These are phyloP conservation scores for Halcyon smyrnensis DNA, from an alignment of 2,797 vertebrate genomes.

Conservation along the genomic window DNA sequence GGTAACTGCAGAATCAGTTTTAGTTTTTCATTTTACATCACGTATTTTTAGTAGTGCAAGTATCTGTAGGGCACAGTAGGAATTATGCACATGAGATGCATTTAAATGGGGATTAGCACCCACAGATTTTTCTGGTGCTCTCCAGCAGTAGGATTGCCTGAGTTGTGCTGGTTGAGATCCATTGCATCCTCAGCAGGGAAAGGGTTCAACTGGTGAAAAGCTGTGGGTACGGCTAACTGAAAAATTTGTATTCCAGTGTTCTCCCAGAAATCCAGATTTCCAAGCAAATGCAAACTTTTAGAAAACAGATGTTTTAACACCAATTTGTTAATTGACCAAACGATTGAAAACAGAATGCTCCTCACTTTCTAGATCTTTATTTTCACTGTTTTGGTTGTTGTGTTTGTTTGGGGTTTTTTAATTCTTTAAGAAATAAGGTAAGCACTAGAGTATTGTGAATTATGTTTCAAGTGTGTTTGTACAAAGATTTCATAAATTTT, in stretches of 20 bases:
- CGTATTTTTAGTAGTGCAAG: background rate
- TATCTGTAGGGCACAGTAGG: background rate
- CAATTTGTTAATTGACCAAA: background rate
- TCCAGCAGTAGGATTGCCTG: background rate
- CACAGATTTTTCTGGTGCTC: background rate
- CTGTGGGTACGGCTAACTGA: background rate
- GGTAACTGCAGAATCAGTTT: background rate
- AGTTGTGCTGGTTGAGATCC: background rate
- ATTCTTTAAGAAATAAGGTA: background rate
- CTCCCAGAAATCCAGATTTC: background rate
- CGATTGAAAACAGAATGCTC: background rate
- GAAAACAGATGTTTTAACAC: background rate
- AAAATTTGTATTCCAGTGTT: background rate
- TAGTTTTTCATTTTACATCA: background rate
- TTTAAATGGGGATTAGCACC: background rate
- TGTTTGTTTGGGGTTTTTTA: background rate
- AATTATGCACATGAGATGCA: background rate
- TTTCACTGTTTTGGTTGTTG: background rate
- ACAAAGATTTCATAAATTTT: background rate
- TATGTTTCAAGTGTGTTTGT: background rate
- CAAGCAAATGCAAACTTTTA: background rate
- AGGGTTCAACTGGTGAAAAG: background rate
- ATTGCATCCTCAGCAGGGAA: background rate
- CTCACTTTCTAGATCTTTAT: background rate
- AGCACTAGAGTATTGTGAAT: background rate